A percentile compares a stretch with the other conserved stretches of the same genome.
These are phyloP conservation scores for Argyresthia goedartella DNA, from an alignment of 2,888 invertebrate genomes.

Conservation along the genomic window DNA sequence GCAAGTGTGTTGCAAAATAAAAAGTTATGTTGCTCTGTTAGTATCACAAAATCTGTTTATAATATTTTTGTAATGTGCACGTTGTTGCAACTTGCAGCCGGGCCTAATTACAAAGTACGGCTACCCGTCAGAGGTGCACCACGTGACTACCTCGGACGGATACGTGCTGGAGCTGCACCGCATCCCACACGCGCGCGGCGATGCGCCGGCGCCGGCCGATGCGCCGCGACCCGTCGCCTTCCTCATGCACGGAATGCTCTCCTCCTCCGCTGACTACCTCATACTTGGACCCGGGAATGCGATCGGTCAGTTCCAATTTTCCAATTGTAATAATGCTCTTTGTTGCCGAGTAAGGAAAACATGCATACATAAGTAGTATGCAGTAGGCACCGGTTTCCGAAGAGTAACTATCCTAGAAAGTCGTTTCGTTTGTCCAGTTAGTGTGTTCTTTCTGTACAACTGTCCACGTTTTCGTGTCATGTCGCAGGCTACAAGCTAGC, in stretches of 20 bases:
- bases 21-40: no score
- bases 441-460: no score
- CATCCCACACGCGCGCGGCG: conserved; percentile 31
- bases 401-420: no score
- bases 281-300: conserved; percentile 29
- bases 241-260: conserved; percentile 36
- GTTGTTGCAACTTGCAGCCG: conserved; percentile 22
- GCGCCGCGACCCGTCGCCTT: conserved; percentile 20
- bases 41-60: no score
- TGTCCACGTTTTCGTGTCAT: no score
- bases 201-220: conserved; percentile 16
- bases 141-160: conserved; percentile 30
- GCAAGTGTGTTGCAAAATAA: no score
- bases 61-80: no score
- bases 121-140: conserved; percentile 34
- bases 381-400: no score
- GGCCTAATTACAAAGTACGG: conserved; percentile 34
- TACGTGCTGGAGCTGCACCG: conserved; percentile 37
- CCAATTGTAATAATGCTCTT: no score
- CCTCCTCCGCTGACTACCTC: conserved; percentile 39
- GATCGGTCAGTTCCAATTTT: conserved; percentile 19
- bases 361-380: no score
- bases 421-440: no score
- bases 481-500: conserved; percentile 47
- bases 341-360: no score